A percentile compares a stretch with the other conserved stretches of the same genome.
phyloP scores from a whole-genome alignment of 2,113 vertebrate genomes.

The Ploceus nigricollis region DNA sequence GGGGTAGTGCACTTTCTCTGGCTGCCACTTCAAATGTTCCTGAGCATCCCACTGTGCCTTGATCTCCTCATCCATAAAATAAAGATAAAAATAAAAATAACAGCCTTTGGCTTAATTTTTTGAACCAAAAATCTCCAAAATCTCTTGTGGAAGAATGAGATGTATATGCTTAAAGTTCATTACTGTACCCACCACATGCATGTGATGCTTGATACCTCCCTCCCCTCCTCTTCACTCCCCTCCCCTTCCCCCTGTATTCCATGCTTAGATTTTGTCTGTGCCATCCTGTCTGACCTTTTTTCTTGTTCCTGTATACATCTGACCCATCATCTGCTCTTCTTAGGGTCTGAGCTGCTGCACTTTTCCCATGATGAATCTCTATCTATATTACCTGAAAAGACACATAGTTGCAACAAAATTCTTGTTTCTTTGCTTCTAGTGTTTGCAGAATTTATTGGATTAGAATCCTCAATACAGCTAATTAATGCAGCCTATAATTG shows the following conservation, averaged over 20 bases:
- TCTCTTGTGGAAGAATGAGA: not conserved
- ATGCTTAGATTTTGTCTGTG: not conserved
- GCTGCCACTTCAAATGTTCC: not conserved
- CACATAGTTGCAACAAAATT: not conserved
- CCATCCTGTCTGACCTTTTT: not conserved
- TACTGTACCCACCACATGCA: not conserved
- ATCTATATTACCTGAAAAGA: not conserved
- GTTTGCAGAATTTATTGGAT: not conserved
- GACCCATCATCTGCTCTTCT: not conserved
- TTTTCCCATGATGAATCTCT: not conserved
- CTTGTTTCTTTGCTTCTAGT: not conserved
- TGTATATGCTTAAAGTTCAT: not conserved
- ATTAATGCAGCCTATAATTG: not conserved
- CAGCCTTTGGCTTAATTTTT: not conserved
- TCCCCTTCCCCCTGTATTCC: not conserved
- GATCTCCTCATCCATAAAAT: not conserved
- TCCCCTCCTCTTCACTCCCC: not conserved
- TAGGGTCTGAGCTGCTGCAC: not conserved
- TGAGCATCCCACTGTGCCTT: not conserved
- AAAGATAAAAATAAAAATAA: not conserved
- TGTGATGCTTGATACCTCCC: not conserved
- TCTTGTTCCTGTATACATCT: not conserved
- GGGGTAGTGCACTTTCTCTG: not conserved
- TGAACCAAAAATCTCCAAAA: not conserved
- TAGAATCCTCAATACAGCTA: not conserved